Percentiles rank a stretch among this genome's conserved stretches.
Conservation (phyloP, 2,113 vertebrate genomes). For the Pheucticus melanocephalus region DNA sequence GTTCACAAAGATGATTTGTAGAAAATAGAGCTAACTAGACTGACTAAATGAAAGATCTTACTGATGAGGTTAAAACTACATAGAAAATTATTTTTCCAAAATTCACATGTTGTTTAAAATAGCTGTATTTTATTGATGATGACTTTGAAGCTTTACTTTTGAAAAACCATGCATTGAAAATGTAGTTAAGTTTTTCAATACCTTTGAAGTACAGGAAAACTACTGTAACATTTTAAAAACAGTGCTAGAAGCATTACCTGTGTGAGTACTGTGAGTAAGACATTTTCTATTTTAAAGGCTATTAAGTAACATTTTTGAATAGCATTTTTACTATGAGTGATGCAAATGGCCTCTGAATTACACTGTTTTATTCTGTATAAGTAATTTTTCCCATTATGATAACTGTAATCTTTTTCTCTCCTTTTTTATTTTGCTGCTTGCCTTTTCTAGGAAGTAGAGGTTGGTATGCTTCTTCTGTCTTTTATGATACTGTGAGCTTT, state of each 20-base stretch:
- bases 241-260: background rate
- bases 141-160: background rate
- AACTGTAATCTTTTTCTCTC: slow-evolving; percentile 70
- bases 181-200: background rate
- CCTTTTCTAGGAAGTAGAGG: slow-evolving; percentile 84
- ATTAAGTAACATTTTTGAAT: background rate
- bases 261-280: background rate
- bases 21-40: background rate
- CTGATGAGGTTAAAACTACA: background rate
- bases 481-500: slow-evolving; percentile 41
- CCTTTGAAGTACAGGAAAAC: background rate
- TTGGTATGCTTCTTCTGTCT: slow-evolving; percentile 76
- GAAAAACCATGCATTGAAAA: background rate
- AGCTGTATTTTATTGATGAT: background rate
- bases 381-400: slow-evolving; percentile 48
- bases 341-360: background rate
- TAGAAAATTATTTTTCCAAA: background rate
- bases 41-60: background rate
- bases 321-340: background rate
- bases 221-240: background rate
- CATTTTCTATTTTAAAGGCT: background rate
- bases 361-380: slow-evolving; percentile 11
- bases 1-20: background rate
- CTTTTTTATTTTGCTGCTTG: slow-evolving; percentile 73
- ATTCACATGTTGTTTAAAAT: background rate